Percentiles rank a stretch among this genome's conserved stretches.
Conservation (phyloP, 2,797 vertebrate species). For the Sebastes hopkinsi region DNA sequence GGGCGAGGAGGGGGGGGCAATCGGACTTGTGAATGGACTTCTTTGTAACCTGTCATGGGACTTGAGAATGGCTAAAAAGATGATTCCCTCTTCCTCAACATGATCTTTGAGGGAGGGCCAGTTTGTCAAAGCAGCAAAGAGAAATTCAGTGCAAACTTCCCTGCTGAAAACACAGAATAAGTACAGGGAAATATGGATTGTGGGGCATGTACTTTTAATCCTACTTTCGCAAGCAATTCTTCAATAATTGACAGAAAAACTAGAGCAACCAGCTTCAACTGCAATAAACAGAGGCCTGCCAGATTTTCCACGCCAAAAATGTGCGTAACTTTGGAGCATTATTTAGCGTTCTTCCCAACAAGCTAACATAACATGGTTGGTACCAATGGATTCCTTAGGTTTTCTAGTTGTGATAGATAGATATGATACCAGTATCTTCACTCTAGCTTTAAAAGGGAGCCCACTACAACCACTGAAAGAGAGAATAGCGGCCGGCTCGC, state of each 20-base stretch:
- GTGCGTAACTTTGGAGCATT: no score
- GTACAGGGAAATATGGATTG: not conserved
- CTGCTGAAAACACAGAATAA: not conserved
- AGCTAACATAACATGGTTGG: no score
- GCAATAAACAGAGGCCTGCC: not conserved
- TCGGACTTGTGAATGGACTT: conserved; percentile 72
- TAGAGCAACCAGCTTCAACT: not conserved
- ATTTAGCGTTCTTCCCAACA: no score
- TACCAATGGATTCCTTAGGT: no score
- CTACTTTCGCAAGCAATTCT: not conserved
- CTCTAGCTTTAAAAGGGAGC: no score
- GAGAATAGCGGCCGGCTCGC: no score
- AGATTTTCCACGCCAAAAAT: no score
- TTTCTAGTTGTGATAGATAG: no score
- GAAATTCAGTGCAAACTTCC: not conserved
- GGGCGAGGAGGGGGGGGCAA: not conserved
- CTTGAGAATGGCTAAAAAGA: conserved; percentile 71
- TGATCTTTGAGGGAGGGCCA: conserved; percentile 41
- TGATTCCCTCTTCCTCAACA: conserved; percentile 68
- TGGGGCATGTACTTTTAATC: not conserved
- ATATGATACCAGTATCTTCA: no score
- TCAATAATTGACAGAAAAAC: conserved; percentile 8
- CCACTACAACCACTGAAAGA: no score
- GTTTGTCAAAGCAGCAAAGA: conserved; percentile 11
- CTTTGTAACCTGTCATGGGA: conserved; percentile 82